Percentiles rank a stretch among this genome's conserved stretches.
phyloP scores from a whole-genome alignment of 2,113 vertebrate species.

The Heloderma charlesbogerti region DNA sequence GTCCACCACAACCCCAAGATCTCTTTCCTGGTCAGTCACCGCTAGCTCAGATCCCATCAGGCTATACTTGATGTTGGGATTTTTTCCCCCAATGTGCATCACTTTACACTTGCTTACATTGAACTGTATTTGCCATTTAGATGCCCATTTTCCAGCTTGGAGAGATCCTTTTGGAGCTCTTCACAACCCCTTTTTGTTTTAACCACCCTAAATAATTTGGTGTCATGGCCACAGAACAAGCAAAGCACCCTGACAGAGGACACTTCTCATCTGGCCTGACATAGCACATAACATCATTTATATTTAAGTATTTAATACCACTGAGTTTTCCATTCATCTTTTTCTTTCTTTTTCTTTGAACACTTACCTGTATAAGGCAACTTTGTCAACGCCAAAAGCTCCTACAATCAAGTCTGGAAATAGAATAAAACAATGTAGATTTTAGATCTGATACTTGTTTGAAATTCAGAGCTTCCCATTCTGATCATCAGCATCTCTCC shows the following conservation, averaged over 20 bases:
- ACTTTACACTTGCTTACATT: too few species aligned
- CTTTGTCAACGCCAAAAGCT: slow-evolving; percentile 94
- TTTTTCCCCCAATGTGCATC: too few species aligned
- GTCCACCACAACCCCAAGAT: too few species aligned
- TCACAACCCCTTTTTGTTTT: too few species aligned
- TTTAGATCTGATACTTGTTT: background rate
- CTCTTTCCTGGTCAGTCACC: too few species aligned
- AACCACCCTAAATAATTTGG: too few species aligned
- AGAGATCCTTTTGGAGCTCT: too few species aligned
- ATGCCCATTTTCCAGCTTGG: too few species aligned
- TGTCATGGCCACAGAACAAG: background rate
- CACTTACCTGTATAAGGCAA: slow-evolving; percentile 91
- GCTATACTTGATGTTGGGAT: too few species aligned
- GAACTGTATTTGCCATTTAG: too few species aligned
- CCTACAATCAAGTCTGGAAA: slow-evolving; percentile 92
- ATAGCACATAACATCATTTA: background rate
- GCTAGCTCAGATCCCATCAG: too few species aligned
- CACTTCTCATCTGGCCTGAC: background rate
- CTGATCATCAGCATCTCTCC: background rate
- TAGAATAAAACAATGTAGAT: slow-evolving; percentile 37
- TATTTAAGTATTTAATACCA: background rate
- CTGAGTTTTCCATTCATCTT: background rate
- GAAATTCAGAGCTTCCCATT: background rate
- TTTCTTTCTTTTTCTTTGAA: background rate
- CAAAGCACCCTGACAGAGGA: too few species aligned